Conservation (phyloP, 2,888 invertebrate species). For the Laothoe populi region DNA sequence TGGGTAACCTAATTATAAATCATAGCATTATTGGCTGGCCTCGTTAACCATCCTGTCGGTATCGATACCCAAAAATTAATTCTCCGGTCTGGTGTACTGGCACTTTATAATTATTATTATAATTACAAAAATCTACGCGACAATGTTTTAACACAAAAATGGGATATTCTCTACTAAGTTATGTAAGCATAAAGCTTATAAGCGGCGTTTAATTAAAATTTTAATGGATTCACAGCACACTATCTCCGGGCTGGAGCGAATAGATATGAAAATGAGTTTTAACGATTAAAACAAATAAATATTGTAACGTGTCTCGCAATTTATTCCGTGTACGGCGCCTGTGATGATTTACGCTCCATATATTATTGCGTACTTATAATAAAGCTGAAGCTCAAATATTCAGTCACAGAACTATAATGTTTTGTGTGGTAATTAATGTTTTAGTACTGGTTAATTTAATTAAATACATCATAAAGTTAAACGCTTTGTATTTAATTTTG, state of each 20-base stretch:
- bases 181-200: constrained; percentile 41
- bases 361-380: not conserved
- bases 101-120: constrained; percentile 30
- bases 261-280: constrained; percentile 18
- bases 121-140: constrained; percentile 39
- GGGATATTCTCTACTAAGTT: constrained; percentile 37
- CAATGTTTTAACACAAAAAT: constrained; percentile 37
- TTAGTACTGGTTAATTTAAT: not conserved
- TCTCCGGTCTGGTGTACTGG: not conserved
- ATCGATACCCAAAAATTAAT: constrained; percentile 9
- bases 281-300: not conserved
- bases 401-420: not conserved
- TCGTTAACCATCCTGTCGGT: not conserved
- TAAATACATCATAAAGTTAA: not conserved
- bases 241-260: constrained; percentile 39
- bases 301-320: not conserved
- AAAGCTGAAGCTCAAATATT: not conserved
- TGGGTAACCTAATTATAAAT: not conserved
- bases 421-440: not conserved
- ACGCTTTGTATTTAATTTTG: not conserved
- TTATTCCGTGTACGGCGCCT: not conserved
- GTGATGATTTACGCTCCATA: not conserved
- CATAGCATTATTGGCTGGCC: constrained; percentile 3
- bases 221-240: constrained; percentile 51
- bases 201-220: constrained; percentile 56